These are phyloP conservation scores for Platynereis dumerilii DNA, from an alignment of 2,888 invertebrate species.

Conservation along the genomic window DNA sequence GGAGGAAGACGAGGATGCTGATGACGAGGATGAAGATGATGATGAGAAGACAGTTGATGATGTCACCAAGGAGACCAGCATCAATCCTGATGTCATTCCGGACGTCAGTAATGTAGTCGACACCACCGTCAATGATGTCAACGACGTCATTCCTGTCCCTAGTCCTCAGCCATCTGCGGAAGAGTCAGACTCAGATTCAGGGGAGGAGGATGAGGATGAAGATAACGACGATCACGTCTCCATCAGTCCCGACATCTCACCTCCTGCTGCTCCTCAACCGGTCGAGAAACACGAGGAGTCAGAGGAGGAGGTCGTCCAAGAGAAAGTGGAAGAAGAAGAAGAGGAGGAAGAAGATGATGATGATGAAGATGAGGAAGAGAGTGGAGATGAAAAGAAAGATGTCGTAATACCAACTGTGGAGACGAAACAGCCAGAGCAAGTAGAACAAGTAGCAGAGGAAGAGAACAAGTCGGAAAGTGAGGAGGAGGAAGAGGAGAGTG, in stretches of 20 bases:
- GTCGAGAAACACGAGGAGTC: constrained; percentile 2
- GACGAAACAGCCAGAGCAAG: not conserved
- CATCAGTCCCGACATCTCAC: constrained; percentile 15
- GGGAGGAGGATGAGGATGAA: constrained; percentile 24
- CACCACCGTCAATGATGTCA: too few species aligned
- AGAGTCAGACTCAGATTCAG: constrained; percentile 6
- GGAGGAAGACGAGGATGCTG: not conserved
- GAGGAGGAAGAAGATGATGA: not conserved
- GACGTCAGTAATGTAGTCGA: too few species aligned
- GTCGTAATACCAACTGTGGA: not conserved
- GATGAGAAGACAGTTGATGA: not conserved
- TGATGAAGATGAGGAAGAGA: not conserved
- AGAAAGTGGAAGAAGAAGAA: constrained; percentile 8
- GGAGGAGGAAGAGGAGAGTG: not conserved
- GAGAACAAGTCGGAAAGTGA: not conserved
- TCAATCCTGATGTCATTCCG: too few species aligned
- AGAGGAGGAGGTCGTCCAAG: constrained; percentile 4
- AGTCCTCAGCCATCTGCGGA: too few species aligned
- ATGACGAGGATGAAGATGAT: constrained; percentile 1
- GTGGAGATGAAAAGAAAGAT: constrained; percentile 2
- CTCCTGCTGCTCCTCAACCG: constrained; percentile 8
- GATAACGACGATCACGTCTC: constrained; percentile 24
- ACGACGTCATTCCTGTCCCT: too few species aligned
- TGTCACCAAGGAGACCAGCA: not conserved
- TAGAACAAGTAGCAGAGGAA: not conserved